Conservation (phyloP, 2,888 invertebrate species). For the Rotaria magnacalcarata region DNA sequence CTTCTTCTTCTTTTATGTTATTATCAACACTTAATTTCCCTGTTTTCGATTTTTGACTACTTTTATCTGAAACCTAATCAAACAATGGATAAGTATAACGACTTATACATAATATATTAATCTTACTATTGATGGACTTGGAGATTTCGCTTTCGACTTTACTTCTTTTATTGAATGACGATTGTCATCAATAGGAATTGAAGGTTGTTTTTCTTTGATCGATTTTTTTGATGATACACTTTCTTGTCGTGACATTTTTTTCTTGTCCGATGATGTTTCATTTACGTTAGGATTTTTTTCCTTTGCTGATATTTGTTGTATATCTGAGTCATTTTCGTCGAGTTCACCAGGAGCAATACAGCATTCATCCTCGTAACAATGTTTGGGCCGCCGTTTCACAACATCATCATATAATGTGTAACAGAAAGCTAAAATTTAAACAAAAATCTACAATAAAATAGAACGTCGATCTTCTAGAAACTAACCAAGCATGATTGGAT, state of each 20-base stretch:
- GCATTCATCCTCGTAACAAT: slow-evolving; percentile 6
- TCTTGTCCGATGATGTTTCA: neutral
- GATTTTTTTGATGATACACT: neutral
- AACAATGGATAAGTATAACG: neutral
- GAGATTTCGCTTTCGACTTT: neutral
- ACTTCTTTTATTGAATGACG: neutral
- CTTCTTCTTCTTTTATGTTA: neutral
- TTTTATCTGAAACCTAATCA: neutral
- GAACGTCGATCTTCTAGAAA: no score
- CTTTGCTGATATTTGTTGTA: neutral
- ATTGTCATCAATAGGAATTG: neutral
- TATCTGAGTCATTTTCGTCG: neutral
- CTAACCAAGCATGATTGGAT: slow-evolving; percentile 26
- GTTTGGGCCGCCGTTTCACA: neutral
- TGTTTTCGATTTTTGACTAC: neutral
- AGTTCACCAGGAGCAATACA: slow-evolving; percentile 33
- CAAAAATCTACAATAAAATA: no score
- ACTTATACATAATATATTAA: neutral
- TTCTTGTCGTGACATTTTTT: neutral
- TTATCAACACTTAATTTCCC: neutral
- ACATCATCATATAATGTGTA: slow-evolving; percentile 34
- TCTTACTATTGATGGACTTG: neutral
- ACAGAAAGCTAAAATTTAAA: neutral
- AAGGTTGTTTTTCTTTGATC: neutral
- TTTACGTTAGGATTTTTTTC: neutral